Evolutionary conservation across 2,797 vertebrate genomes (phyloP).

Genomic region (Hydrophis major): DNA sequence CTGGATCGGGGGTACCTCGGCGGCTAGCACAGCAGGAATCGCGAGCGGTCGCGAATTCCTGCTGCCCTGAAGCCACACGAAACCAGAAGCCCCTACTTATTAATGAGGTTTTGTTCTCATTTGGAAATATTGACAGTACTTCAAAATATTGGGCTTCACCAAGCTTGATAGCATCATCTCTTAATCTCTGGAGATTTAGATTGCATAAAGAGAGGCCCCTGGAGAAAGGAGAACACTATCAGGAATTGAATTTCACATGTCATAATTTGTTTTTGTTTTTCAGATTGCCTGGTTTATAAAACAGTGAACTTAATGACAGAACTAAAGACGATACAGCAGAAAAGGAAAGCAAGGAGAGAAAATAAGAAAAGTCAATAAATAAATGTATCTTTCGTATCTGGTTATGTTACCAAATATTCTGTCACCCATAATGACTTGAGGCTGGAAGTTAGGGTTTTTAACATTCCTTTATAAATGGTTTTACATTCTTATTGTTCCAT

Average conservation of each 20-base stretch:
- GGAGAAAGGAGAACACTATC: not conserved
- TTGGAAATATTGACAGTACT: not conserved
- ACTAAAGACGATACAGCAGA: conserved; percentile 84
- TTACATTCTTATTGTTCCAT: not conserved
- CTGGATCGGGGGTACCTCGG: too few relatives aligned
- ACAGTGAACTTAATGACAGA: conserved; percentile 89
- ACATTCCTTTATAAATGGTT: not conserved
- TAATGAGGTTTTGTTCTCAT: not conserved
- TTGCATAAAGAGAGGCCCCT: not conserved
- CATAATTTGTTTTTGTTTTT: conserved; percentile 30
- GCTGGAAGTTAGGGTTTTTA: not conserved
- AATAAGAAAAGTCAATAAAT: conserved; percentile 72
- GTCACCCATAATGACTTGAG: not conserved
- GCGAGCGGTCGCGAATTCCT: too few relatives aligned
- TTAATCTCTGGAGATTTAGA: not conserved
- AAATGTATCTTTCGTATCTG: not conserved
- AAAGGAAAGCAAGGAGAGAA: conserved; percentile 73
- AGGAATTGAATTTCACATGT: not conserved
- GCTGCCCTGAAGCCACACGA: too few relatives aligned
- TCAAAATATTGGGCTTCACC: not conserved
- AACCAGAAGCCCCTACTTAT: not conserved
- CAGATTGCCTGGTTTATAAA: conserved; percentile 87
- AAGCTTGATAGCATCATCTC: not conserved
- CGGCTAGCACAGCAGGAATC: too few relatives aligned
- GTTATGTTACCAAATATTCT: not conserved